phyloP scores from a whole-genome alignment of 1,140 invertebrate genomes.

The Drosophila lowei region DNA sequence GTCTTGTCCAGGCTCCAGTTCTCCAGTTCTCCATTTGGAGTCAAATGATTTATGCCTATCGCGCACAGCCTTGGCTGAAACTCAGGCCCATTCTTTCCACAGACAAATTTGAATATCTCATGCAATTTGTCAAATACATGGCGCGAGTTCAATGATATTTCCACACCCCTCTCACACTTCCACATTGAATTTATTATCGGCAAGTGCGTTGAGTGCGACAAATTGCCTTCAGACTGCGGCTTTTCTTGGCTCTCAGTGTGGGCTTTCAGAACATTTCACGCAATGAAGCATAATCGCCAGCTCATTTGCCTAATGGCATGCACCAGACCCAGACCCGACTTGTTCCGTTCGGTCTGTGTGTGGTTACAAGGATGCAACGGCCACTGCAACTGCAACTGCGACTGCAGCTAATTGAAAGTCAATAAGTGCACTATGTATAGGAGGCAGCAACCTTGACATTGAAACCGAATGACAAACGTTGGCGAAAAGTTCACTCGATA shows the following conservation, averaged over 20 bases:
- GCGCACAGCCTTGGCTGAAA: conserved; percentile 56
- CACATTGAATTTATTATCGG: conserved; percentile 54
- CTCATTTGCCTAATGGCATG: conserved; percentile 59
- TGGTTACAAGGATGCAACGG: conserved; percentile 58
- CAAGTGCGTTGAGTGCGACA: conserved; percentile 51
- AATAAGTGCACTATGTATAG: conserved; percentile 61
- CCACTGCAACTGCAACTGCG: background rate
- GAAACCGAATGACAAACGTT: conserved; percentile 69
- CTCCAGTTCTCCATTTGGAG: conserved; percentile 2
- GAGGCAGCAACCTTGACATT: conserved; percentile 70
- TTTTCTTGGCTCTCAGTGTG: conserved; percentile 9
- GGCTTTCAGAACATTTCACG: conserved; percentile 31
- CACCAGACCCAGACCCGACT: conserved; percentile 22
- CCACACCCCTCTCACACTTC: background rate
- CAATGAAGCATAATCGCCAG: conserved; percentile 42
- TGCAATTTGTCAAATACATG: conserved; percentile 66
- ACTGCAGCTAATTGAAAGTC: conserved; percentile 74
- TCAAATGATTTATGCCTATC: conserved; percentile 64
- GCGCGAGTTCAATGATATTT: conserved; percentile 28
- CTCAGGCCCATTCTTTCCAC: conserved; percentile 43
- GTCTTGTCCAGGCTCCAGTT: conserved; percentile 19
- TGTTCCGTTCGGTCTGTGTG: background rate
- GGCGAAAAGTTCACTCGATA: conserved; percentile 65
- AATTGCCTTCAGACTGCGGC: conserved; percentile 51
- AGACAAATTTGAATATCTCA: conserved; percentile 62